These are phyloP conservation scores for Lepus europaeus DNA, from an alignment of 2,113 vertebrate species.

Conservation along the genomic window DNA sequence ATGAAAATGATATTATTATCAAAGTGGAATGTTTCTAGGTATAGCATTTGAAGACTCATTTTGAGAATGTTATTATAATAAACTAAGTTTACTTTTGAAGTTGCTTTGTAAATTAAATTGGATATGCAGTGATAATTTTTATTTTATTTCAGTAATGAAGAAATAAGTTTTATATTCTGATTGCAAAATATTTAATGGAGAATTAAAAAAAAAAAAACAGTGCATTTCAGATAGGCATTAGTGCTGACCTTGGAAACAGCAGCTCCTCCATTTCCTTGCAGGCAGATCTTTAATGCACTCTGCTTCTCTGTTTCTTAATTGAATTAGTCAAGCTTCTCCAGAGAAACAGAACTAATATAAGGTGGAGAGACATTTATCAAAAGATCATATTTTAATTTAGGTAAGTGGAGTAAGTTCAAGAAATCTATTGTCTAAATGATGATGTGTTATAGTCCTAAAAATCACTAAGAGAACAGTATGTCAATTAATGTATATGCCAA, in stretches of 20 bases:
- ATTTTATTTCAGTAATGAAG: slow-evolving; percentile 23
- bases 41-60: background rate
- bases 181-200: background rate
- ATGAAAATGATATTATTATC: background rate
- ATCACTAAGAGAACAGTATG: background rate
- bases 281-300: background rate
- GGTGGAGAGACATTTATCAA: background rate
- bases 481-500: background rate
- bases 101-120: slow-evolving; percentile 5
- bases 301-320: background rate
- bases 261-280: background rate
- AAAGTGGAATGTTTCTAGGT: background rate
- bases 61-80: background rate
- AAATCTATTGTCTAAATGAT: background rate
- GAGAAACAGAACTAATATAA: background rate
- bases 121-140: background rate
- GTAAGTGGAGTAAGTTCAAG: background rate
- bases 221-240: background rate
- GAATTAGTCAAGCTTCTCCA: background rate
- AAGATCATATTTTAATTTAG: background rate
- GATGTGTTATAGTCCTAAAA: background rate
- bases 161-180: background rate
- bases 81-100: background rate
- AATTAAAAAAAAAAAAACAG: background rate
- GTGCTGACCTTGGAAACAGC: background rate